A percentile compares a stretch with the other conserved stretches of the same genome.
phyloP scores from a whole-genome alignment of 2,888 invertebrate species.

The Aspidiotus destructor region DNA sequence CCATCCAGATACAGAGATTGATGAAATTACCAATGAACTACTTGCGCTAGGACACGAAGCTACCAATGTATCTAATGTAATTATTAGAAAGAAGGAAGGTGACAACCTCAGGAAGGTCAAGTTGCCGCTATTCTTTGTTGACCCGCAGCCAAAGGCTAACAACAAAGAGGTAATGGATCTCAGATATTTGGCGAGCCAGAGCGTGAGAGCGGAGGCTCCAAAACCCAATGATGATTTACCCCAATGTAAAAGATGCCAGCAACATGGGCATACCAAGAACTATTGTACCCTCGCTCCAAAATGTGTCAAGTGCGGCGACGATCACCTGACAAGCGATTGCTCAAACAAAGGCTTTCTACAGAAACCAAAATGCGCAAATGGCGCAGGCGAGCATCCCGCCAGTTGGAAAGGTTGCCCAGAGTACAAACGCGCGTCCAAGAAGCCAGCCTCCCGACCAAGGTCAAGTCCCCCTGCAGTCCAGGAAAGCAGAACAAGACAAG shows the following conservation, averaged over 20 bases:
- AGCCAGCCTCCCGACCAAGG: not conserved
- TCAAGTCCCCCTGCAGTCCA: not conserved
- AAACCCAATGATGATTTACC: not conserved
- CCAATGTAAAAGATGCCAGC: slow-evolving; percentile 12
- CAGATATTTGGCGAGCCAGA: not conserved
- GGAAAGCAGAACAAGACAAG: not conserved
- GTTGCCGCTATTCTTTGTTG: not conserved
- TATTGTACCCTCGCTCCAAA: not conserved
- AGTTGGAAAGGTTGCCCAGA: slow-evolving; percentile 5
- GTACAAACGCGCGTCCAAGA: not conserved
- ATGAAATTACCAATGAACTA: slow-evolving; percentile 3
- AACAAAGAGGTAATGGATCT: not conserved
- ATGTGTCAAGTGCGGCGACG: slow-evolving; percentile 1
- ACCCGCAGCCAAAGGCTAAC: not conserved
- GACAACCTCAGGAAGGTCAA: not conserved
- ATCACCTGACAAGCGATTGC: not conserved
- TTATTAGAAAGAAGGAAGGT: slow-evolving; percentile 11
- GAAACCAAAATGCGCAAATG: not conserved
- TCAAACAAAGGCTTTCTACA: not conserved
- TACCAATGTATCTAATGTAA: slow-evolving; percentile 7
- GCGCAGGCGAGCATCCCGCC: slow-evolving; percentile 2
- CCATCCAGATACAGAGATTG: not conserved
- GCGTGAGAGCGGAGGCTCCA: not conserved
- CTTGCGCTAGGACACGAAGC: not conserved
- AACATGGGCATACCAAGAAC: not conserved